Conservation (phyloP, 2,888 invertebrate genomes). For the Acanthosepion lycidas region DNA sequence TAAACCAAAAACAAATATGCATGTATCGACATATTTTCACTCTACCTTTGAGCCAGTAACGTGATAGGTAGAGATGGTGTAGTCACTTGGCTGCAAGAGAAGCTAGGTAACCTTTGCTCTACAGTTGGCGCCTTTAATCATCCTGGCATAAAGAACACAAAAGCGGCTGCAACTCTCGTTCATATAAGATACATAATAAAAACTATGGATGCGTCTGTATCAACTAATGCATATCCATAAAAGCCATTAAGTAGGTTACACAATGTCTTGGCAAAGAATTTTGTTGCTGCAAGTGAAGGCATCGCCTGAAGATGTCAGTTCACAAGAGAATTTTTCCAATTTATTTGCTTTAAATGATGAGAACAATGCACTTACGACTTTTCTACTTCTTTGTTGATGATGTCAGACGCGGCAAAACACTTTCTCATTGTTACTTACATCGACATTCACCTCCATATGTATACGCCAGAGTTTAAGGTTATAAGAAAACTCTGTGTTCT, state of each 20-base stretch:
- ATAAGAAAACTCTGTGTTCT: no score
- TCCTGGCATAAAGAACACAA: no score
- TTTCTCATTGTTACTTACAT: no score
- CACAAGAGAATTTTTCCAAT: not conserved
- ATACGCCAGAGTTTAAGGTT: no score
- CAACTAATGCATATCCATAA: slow-evolving; percentile 21
- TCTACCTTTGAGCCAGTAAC: no score
- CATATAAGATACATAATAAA: not conserved
- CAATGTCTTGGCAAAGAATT: not conserved
- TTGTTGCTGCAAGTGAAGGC: not conserved
- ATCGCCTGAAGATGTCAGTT: slow-evolving; percentile 20
- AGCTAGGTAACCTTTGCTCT: no score
- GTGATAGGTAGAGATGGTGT: no score
- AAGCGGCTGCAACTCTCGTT: not conserved
- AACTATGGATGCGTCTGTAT: not conserved
- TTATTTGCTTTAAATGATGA: not conserved
- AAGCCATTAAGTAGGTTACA: slow-evolving; percentile 8
- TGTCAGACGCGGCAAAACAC: not conserved
- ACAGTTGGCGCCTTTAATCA: no score
- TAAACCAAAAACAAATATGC: no score
- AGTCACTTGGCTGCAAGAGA: no score
- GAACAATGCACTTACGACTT: slow-evolving; percentile 9
- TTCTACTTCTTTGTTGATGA: not conserved
- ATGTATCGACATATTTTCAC: no score
- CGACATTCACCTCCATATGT: no score